phyloP scores from a whole-genome alignment of 2,888 invertebrate genomes.

The Gryllus longicercus region DNA sequence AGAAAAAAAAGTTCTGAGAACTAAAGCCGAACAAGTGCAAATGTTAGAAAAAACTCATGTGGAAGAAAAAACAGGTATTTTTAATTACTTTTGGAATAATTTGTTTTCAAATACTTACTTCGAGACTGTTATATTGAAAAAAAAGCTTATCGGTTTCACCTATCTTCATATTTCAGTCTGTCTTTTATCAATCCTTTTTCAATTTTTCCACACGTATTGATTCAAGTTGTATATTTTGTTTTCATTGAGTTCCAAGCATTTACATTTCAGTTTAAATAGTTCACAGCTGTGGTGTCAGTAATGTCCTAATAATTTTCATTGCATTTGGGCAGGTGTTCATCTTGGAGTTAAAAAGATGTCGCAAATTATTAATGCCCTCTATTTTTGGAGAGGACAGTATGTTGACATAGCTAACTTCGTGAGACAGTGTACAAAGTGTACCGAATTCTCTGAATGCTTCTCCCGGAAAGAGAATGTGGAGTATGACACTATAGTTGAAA shows the following conservation, averaged over 20 bases:
- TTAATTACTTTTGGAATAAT: neutral
- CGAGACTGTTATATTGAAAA: neutral
- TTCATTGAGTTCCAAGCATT: no score
- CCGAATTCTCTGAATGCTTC: constrained; percentile 32
- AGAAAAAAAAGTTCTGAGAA: constrained; percentile 39
- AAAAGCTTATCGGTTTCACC: no score
- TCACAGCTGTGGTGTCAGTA: no score
- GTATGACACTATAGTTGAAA: neutral
- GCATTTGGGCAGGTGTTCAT: constrained; percentile 39
- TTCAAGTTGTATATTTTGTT: constrained; percentile 3
- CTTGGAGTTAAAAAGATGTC: constrained; percentile 41
- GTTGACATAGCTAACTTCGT: constrained; percentile 40
- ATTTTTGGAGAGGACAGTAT: constrained; percentile 42
- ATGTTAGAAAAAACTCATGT: constrained; percentile 39
- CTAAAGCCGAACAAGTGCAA: constrained; percentile 35
- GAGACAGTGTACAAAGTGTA: constrained; percentile 39
- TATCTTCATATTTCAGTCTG: no score
- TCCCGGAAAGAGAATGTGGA: neutral
- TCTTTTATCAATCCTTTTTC: neutral
- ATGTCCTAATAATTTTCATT: neutral
- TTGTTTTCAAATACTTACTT: constrained; percentile 3
- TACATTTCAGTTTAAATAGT: no score
- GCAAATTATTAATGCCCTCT: constrained; percentile 36
- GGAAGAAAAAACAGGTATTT: constrained; percentile 39
- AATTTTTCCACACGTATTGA: neutral